These are phyloP conservation scores for Drosophila quasianomalipes DNA, from an alignment of 2,888 invertebrate species.

Conservation along the genomic window DNA sequence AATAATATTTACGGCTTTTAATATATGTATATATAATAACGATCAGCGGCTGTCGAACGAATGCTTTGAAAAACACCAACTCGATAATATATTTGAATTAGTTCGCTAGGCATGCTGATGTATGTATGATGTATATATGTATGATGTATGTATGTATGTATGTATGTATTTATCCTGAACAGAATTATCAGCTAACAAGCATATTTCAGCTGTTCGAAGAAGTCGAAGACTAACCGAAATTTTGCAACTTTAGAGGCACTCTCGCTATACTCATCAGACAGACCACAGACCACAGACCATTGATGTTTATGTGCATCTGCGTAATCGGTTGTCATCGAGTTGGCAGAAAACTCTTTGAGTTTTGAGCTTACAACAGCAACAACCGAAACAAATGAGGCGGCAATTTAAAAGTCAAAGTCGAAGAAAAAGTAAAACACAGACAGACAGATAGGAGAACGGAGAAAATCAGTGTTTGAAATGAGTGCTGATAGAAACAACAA, in stretches of 20 bases:
- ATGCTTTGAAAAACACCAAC: neutral
- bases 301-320: neutral
- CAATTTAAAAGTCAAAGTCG: slow-evolving; percentile 36
- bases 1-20: neutral
- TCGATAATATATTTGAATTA: neutral
- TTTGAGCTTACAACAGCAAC: slow-evolving; percentile 6
- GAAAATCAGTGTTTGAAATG: neutral
- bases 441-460: neutral
- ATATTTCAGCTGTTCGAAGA: neutral
- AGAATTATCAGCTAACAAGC: neutral
- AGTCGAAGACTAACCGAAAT: neutral
- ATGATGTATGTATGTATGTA: neutral
- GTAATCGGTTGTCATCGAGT: slow-evolving; percentile 6
- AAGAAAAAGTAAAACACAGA: neutral
- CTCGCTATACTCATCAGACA: neutral
- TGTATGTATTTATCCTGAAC: neutral
- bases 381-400: slow-evolving; percentile 21
- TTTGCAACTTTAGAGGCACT: neutral
- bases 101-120: neutral
- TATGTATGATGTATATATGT: too few species aligned
- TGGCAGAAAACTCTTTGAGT: neutral
- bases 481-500: slow-evolving; percentile 19
- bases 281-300: neutral
- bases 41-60: slow-evolving; percentile 2
- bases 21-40: neutral